These are phyloP conservation scores for Tachysurus fulvidraco DNA, from an alignment of 2,113 vertebrate genomes.

Conservation along the genomic window DNA sequence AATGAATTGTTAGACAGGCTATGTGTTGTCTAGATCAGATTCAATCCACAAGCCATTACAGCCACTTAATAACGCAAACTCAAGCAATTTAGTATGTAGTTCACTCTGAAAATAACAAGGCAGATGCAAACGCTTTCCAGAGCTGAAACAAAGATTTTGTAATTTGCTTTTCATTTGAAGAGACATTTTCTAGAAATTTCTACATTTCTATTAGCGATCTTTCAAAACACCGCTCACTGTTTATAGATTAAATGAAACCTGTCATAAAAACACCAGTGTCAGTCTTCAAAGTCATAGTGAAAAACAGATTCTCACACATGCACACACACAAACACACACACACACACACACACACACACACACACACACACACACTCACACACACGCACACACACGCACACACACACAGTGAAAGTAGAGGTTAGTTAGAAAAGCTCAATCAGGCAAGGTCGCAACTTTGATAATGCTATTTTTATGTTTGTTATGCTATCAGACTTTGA, in stretches of 20 bases:
- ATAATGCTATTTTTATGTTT: not conserved
- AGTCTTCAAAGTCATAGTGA: not conserved
- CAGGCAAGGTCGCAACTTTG: not conserved
- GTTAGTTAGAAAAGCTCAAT: not conserved
- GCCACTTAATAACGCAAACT: not conserved
- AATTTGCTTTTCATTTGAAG: not conserved
- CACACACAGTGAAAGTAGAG: not conserved
- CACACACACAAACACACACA: not conserved
- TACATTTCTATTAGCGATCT: not conserved
- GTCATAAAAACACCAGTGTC: not conserved
- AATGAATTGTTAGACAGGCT: not conserved
- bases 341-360: too few relatives aligned
- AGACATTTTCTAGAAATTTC: too few relatives aligned
- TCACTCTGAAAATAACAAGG: not conserved
- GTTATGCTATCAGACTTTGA: not conserved
- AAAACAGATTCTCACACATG: not conserved
- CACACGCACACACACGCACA: not conserved
- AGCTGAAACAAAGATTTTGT: not conserved
- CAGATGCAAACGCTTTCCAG: not conserved
- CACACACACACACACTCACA: not conserved
- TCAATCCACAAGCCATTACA: not conserved
- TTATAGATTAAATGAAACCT: not conserved
- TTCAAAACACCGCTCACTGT: not conserved
- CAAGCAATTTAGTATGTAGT: not conserved
- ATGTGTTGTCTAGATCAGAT: not conserved